Evolutionary conservation across 2,888 invertebrate species (phyloP).

Genomic region (Choreutis nemorana): DNA sequence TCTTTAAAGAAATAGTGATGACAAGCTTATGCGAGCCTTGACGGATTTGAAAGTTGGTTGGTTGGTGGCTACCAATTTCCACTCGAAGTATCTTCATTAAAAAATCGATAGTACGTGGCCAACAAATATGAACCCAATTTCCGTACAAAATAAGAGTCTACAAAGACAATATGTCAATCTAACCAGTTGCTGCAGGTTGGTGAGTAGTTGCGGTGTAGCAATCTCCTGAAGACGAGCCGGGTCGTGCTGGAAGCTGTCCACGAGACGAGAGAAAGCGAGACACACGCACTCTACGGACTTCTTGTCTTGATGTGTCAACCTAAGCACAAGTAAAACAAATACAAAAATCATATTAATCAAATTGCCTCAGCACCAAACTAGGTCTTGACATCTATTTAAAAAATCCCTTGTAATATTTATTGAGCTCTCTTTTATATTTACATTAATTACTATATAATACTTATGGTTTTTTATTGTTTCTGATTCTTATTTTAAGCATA

Average conservation of each 20-base stretch:
- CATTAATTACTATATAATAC: background rate
- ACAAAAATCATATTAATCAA: too few species aligned
- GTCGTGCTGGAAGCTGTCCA: conserved; percentile 96
- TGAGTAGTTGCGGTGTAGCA: conserved; percentile 88
- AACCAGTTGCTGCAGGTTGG: conserved; percentile 92
- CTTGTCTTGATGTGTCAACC: conserved; percentile 90
- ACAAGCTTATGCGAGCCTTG: too few species aligned
- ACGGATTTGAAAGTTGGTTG: too few species aligned
- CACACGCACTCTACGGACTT: conserved; percentile 98
- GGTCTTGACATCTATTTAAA: too few species aligned
- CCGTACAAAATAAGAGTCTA: too few species aligned
- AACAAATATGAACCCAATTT: too few species aligned
- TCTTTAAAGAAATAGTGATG: too few species aligned
- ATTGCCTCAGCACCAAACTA: background rate
- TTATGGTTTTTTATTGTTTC: background rate
- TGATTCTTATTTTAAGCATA: background rate
- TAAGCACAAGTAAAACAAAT: conserved; percentile 17
- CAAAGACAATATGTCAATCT: conserved; percentile 28
- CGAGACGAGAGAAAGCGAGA: conserved; percentile 93
- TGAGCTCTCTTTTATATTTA: too few species aligned
- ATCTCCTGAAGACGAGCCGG: conserved; percentile 92
- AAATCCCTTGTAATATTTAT: too few species aligned
- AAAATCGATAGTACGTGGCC: too few species aligned
- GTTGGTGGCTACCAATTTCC: too few species aligned
- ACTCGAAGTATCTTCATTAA: too few species aligned